Conservation (phyloP, 1,140 invertebrate genomes). For the Drosophila repleta region DNA sequence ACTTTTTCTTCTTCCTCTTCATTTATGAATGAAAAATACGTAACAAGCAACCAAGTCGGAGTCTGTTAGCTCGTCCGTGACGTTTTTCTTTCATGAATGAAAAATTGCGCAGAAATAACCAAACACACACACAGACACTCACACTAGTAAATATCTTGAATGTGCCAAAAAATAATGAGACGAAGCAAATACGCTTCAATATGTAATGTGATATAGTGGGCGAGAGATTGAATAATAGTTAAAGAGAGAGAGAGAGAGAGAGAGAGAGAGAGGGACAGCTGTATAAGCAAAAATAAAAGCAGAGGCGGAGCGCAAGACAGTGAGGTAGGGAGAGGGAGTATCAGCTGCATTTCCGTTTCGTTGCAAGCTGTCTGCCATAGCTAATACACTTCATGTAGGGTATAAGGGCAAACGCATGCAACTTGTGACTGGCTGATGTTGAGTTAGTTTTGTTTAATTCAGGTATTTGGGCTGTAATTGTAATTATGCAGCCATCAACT, state of each 20-base stretch:
- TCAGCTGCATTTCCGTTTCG: neutral
- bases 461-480: slow-evolving; percentile 66
- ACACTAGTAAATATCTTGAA: slow-evolving; percentile 1
- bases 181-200: neutral
- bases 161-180: slow-evolving; percentile 3
- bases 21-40: slow-evolving; percentile 69
- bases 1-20: slow-evolving; percentile 27
- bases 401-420: slow-evolving; percentile 13
- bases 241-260: neutral
- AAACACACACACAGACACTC: neutral
- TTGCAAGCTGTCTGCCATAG: neutral
- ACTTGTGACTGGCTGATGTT: slow-evolving; percentile 27
- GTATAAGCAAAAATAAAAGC: too few species aligned
- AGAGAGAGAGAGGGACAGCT: too few species aligned
- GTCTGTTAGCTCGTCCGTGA: slow-evolving; percentile 48
- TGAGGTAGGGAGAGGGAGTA: too few species aligned
- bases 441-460: slow-evolving; percentile 49
- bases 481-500: slow-evolving; percentile 70
- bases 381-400: neutral
- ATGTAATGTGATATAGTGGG: neutral
- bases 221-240: too few species aligned
- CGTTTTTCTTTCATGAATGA: slow-evolving; percentile 54
- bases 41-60: slow-evolving; percentile 31
- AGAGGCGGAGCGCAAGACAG: too few species aligned
- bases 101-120: slow-evolving; percentile 44